Conservation (phyloP, 1,140 invertebrate species). For the Triops longicaudatus region DNA sequence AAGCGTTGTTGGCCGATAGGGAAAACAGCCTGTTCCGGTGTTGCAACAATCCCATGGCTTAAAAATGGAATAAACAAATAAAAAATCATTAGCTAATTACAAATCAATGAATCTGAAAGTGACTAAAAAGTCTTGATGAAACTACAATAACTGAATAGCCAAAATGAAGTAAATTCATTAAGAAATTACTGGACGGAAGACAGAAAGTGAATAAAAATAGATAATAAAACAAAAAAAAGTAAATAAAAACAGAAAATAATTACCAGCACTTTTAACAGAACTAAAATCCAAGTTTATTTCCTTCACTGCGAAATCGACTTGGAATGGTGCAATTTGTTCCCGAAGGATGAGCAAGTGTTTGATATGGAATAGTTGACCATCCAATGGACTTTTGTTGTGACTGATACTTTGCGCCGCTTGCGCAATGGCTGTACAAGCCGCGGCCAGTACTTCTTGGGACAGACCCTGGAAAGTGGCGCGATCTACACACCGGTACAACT, state of each 20-base stretch:
- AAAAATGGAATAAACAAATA: conserved; percentile 28
- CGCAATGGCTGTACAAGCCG: conserved; percentile 40
- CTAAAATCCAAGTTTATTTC: conserved; percentile 89
- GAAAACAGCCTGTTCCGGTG: conserved; percentile 79
- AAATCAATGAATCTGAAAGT: no score
- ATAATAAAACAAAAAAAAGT: not conserved
- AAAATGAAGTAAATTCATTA: not conserved
- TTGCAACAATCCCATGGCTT: conserved; percentile 73
- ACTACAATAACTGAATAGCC: no score
- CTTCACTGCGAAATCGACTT: conserved; percentile 88
- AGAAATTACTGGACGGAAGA: not conserved
- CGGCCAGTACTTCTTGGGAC: conserved; percentile 52
- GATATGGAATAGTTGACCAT: conserved; percentile 92
- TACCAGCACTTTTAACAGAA: conserved; percentile 66
- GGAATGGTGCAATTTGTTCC: conserved; percentile 95
- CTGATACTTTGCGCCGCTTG: conserved; percentile 33
- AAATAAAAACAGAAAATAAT: conserved; percentile 6
- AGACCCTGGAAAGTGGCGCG: conserved; percentile 89
- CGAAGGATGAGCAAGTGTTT: conserved; percentile 94
- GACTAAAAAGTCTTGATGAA: no score
- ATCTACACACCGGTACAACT: conserved; percentile 91
- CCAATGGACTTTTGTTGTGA: conserved; percentile 51
- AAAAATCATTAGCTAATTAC: no score
- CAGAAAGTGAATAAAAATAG: conserved; percentile 17
- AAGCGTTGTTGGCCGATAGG: conserved; percentile 76